phyloP scores from a whole-genome alignment of 2,888 invertebrate genomes.

The Platycheirus rosarum region DNA sequence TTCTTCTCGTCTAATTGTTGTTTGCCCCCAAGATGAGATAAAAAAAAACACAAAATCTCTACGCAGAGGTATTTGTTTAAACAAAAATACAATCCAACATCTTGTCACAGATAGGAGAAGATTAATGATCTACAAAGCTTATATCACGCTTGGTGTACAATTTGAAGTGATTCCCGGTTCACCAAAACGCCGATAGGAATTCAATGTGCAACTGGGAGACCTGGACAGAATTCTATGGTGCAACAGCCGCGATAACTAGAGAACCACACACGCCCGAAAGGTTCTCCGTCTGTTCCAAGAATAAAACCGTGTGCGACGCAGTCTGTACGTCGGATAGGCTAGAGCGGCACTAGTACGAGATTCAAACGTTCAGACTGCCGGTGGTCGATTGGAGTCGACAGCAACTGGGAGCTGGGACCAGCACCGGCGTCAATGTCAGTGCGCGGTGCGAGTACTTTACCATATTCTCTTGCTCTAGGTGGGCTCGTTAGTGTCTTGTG shows the following conservation, averaged over 20 bases:
- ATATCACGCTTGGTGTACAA: constrained; percentile 55
- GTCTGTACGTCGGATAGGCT: constrained; percentile 19
- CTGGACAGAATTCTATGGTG: constrained; percentile 12
- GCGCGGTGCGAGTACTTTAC: constrained; percentile 35
- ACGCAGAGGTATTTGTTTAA: constrained; percentile 48
- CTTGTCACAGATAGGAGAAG: background rate
- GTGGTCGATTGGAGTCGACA: constrained; percentile 68
- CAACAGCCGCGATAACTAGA: constrained; percentile 17
- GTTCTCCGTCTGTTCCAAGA: constrained; percentile 59
- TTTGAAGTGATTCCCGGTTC: constrained; percentile 34
- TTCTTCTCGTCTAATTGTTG: constrained; percentile 37
- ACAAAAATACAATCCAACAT: constrained; percentile 31
- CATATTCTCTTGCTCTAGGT: constrained; percentile 26
- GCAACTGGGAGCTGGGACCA: constrained; percentile 28
- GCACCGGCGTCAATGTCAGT: constrained; percentile 49
- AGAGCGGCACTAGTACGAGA: constrained; percentile 45
- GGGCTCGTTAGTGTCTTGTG: constrained; percentile 41
- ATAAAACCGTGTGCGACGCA: constrained; percentile 51
- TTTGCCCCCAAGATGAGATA: constrained; percentile 27
- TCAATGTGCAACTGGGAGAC: constrained; percentile 42
- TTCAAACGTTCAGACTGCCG: constrained; percentile 56
- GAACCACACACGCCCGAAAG: constrained; percentile 59
- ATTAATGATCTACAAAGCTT: constrained; percentile 27
- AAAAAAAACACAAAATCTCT: constrained; percentile 42
- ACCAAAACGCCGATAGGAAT: constrained; percentile 35